Evolutionary conservation across 2,797 vertebrate species (phyloP), one percentile per base, ranked within the genome.

Genomic region (Hephaestus fuliginosus): DNA sequence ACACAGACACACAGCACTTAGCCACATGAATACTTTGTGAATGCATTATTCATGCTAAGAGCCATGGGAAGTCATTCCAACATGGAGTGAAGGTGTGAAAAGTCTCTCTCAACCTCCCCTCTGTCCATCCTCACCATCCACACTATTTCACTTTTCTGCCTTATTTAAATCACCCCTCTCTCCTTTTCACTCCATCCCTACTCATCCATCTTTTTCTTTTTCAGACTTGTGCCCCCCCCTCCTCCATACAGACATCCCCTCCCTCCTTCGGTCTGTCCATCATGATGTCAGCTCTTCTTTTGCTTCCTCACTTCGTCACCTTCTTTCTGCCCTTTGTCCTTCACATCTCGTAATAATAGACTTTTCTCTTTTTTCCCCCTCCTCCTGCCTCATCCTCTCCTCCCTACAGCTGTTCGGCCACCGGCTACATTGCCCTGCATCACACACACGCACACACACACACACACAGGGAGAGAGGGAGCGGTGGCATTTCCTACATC

Each of bases 331-430:
- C 67, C 75, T 91, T 86, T 90, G 81, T 87, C 74, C 80, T 17
- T 46, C 72, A 73, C 60, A 68, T 76, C 87, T 82, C 7, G 18
- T 30, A 63, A 80, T 79, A 79, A 85, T 72, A 66, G 65, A 77
- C 80, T 75, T 63, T 55, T 79, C 61, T 70, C 49, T 76, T 67
- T 43, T 28, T 67, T 72, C 18, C 70, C 52, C 48, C 18, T 49
- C 15, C 57, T 36, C 18, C 18, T 30, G 39, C 25, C 28, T 78
- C 58, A 53, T 82, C 71, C 76, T 82, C 66, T 76, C 62, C 36
- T 88, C 62, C 65, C 74, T 86, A 76, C 89, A 92, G 88, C 86
- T 93, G 92, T 76, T 84, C 75, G 55, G 64, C 52, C 33, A 41
- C 52, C 11, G 56, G 52, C 76, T 80, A 66, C 78, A 69, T 60